Evolutionary conservation across 2,797 vertebrate species (phyloP).

Genomic region (Chelmon rostratus): DNA sequence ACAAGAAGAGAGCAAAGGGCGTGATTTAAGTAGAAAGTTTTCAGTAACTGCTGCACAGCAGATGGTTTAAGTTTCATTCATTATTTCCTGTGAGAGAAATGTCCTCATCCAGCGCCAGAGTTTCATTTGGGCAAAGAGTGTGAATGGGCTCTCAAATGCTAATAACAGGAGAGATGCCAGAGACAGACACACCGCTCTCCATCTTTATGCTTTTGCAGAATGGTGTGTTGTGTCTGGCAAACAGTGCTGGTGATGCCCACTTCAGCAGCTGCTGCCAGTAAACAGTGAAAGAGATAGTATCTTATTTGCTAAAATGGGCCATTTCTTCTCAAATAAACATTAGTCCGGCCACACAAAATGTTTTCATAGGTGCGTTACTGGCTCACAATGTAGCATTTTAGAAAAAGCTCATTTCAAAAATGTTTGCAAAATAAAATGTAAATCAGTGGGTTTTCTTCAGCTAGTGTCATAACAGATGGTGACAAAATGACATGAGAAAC

Average conservation of each 20-base stretch:
- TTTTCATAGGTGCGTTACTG: not conserved
- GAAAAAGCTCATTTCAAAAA: not conserved
- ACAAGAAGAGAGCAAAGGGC: not conserved
- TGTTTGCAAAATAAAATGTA: not conserved
- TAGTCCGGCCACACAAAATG: not conserved
- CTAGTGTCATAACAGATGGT: not conserved
- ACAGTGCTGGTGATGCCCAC: not conserved
- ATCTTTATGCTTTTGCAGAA: slow-evolving; percentile 13
- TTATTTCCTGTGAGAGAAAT: not conserved
- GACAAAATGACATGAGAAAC: not conserved
- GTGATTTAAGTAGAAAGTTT: not conserved
- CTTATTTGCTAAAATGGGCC: not conserved
- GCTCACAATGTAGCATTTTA: slow-evolving; percentile 3
- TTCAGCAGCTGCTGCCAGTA: slow-evolving; percentile 16
- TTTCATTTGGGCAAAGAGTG: slow-evolving; percentile 4
- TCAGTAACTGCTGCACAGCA: not conserved
- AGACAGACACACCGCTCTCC: not conserved
- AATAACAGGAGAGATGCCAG: not conserved
- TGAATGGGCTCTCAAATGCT: slow-evolving; percentile 10
- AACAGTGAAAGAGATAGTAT: not conserved
- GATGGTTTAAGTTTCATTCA: not conserved
- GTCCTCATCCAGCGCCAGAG: not conserved
- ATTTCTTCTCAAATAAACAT: not conserved
- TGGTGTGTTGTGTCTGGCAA: not conserved
- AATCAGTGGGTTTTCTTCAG: not conserved